Percentiles rank a stretch among this genome's conserved stretches.
Conservation (phyloP, 2,113 vertebrate species). For the Ondatra zibethicus region DNA sequence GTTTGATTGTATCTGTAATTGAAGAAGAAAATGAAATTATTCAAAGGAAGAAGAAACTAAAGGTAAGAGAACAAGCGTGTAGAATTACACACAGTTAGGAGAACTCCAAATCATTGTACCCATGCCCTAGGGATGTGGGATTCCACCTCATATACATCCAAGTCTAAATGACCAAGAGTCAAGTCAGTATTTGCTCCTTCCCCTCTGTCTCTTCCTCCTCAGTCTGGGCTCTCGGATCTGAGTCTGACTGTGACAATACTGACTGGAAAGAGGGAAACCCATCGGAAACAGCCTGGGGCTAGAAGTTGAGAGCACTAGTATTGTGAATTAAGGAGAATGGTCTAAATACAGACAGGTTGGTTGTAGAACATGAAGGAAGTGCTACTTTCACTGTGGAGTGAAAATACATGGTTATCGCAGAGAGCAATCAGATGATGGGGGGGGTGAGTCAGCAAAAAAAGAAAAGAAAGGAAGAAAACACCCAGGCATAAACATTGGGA, state of each 20-base stretch:
- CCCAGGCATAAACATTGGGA: not conserved
- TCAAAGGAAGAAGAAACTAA: accelerated
- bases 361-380: not conserved
- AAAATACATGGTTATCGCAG: not conserved
- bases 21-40: accelerated
- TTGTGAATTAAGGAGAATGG: not conserved
- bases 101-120: not conserved
- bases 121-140: not conserved
- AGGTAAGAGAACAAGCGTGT: not conserved
- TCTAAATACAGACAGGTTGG: not conserved
- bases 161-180: not conserved
- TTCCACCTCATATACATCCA: not conserved
- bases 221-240: not conserved
- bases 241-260: not conserved
- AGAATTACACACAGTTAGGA: not conserved
- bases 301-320: not conserved
- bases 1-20: accelerated
- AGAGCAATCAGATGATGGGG: not conserved
- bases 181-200: not conserved
- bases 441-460: not conserved
- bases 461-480: too few species aligned
- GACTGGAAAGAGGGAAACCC: not conserved
- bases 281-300: not conserved
- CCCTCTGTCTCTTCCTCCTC: too few species aligned
- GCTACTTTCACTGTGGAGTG: not conserved